Percentiles rank a stretch among this genome's conserved stretches.
phyloP scores from a whole-genome alignment of 2,888 invertebrate genomes.

The Tipula helvola region DNA sequence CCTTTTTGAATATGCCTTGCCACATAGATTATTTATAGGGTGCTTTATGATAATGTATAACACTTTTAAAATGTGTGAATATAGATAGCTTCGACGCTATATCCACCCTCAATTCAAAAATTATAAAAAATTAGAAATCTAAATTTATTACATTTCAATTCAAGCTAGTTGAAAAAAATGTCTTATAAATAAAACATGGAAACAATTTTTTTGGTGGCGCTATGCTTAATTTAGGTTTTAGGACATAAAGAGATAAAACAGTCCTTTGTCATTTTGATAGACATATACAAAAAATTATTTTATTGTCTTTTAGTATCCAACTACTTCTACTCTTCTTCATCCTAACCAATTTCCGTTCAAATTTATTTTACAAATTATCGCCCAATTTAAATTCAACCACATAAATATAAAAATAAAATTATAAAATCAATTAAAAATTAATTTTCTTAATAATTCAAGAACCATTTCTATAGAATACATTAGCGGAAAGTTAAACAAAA shows the following conservation, averaged over 20 bases:
- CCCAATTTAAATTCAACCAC: not conserved
- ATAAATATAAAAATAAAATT: not conserved
- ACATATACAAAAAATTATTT: not conserved
- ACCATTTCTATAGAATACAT: not conserved
- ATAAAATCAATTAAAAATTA: not conserved
- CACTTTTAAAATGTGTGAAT: not conserved
- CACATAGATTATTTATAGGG: not conserved
- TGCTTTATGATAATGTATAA: not conserved
- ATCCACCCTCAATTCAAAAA: not conserved
- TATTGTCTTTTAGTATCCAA: not conserved
- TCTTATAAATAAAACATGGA: not conserved
- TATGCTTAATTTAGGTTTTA: not conserved
- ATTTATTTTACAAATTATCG: not conserved
- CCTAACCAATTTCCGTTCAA: not conserved
- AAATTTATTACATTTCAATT: not conserved
- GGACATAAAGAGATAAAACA: not conserved
- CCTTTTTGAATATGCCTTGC: not conserved
- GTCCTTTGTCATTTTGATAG: not conserved
- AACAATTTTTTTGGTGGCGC: not conserved
- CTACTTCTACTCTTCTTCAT: not conserved
- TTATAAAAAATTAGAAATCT: not conserved
- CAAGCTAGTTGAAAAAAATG: not conserved
- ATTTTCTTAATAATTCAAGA: not conserved
- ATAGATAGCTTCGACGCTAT: not conserved
- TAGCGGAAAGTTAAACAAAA: not conserved